Percentiles rank a stretch among this genome's conserved stretches.
Conservation (phyloP, 2,113 vertebrate species). For the Telmatochromis sp. region DNA sequence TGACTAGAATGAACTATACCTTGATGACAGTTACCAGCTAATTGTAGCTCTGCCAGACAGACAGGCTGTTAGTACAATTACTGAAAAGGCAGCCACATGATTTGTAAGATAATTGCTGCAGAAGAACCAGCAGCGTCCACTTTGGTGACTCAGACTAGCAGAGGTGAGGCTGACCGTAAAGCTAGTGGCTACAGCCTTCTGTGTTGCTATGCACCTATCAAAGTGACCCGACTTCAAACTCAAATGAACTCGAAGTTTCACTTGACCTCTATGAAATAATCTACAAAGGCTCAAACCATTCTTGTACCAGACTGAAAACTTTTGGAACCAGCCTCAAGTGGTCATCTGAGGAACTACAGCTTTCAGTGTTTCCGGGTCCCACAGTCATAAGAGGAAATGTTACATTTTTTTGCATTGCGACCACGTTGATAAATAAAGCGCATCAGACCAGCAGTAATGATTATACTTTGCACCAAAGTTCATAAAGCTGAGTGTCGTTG, state of each 20-base stretch:
- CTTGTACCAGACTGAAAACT: not conserved
- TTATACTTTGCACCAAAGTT: not conserved
- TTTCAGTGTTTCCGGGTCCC: not conserved
- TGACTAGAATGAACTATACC: not conserved
- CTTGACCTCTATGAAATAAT: not conserved
- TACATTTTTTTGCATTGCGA: accelerated
- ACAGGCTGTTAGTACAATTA: not conserved
- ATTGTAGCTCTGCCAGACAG: not conserved
- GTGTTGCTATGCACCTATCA: not conserved
- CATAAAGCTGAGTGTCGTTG: not conserved
- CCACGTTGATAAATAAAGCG: not conserved
- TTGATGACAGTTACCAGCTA: not conserved
- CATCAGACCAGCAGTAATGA: not conserved
- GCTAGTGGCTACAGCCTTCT: not conserved
- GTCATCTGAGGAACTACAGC: not conserved
- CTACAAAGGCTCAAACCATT: not conserved
- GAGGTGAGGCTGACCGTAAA: not conserved
- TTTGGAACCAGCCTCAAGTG: not conserved
- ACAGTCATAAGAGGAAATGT: not conserved
- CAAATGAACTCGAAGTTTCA: not conserved
- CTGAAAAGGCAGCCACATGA: not conserved
- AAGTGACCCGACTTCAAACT: not conserved
- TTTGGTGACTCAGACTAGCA: not conserved
- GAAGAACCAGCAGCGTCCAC: not conserved
- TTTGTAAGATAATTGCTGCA: not conserved